A percentile compares a stretch with the other conserved stretches of the same genome.
phyloP scores from a whole-genome alignment of 2,113 vertebrate species.

The Lagenorhynchus albirostris region DNA sequence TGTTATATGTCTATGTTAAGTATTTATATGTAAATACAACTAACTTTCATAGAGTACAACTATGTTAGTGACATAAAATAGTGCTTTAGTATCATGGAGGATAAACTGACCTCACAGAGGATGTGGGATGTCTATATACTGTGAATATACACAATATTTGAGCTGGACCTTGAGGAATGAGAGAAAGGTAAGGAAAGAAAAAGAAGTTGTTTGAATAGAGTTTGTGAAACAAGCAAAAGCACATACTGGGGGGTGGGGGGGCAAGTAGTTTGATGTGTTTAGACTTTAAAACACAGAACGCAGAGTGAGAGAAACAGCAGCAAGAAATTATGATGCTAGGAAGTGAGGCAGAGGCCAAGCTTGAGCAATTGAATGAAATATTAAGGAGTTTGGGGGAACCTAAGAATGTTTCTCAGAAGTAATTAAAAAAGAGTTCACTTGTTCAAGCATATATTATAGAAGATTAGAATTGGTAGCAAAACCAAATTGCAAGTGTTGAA shows the following conservation, averaged over 20 bases:
- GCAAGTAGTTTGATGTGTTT: not conserved
- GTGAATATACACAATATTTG: not conserved
- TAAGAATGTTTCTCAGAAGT: not conserved
- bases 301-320: not conserved
- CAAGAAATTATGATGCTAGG: no score
- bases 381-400: not conserved
- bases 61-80: not conserved
- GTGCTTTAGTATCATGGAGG: not conserved
- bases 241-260: accelerated
- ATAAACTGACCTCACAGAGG: not conserved
- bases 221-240: not conserved
- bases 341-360: not conserved
- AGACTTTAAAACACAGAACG: not conserved
- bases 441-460: not conserved
- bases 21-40: not conserved
- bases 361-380: not conserved
- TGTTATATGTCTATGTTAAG: not conserved
- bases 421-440: not conserved
- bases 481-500: not conserved
- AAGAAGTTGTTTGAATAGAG: not conserved
- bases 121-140: not conserved
- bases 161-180: not conserved
- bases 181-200: not conserved
- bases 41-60: not conserved
- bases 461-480: not conserved